phyloP scores from a whole-genome alignment of 2,797 vertebrate genomes.

The Limnodromus scolopaceus region DNA sequence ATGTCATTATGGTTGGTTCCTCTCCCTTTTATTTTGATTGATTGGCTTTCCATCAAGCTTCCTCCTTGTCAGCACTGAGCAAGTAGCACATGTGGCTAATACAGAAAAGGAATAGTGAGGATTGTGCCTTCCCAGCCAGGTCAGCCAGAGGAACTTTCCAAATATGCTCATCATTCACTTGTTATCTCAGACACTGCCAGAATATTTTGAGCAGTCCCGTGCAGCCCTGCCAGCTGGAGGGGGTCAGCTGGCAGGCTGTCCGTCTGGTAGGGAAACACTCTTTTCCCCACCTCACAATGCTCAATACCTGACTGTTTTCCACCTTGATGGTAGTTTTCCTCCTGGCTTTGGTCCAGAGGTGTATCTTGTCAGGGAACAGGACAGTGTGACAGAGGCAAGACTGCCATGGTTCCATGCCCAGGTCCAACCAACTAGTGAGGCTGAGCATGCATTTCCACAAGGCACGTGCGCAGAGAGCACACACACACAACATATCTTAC shows the following conservation, averaged over 20 bases:
- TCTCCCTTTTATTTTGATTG: neutral
- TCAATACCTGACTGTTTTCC: neutral
- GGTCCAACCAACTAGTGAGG: neutral
- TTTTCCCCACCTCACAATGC: neutral
- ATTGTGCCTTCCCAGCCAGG: neutral
- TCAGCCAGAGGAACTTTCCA: neutral
- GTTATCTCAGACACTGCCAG: slow-evolving; percentile 26
- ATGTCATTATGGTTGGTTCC: neutral
- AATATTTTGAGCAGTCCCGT: slow-evolving; percentile 14
- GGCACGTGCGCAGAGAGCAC: neutral
- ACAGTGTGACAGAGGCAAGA: neutral
- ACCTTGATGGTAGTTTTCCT: neutral
- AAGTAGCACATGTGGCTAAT: neutral
- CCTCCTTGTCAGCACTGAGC: neutral
- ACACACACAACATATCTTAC: rapidly evolving
- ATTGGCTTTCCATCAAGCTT: neutral
- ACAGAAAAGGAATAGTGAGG: neutral
- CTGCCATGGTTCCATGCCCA: neutral
- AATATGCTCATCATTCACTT: neutral
- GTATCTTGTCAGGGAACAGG: neutral
- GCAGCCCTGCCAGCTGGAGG: neutral
- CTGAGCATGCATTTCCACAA: neutral
- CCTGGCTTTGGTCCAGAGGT: neutral
- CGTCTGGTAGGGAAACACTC: neutral
- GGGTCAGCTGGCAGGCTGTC: neutral